Base-by-base conservation (phyloP, 2,888 invertebrate species). In the Aricia artaxerxes region DNA sequence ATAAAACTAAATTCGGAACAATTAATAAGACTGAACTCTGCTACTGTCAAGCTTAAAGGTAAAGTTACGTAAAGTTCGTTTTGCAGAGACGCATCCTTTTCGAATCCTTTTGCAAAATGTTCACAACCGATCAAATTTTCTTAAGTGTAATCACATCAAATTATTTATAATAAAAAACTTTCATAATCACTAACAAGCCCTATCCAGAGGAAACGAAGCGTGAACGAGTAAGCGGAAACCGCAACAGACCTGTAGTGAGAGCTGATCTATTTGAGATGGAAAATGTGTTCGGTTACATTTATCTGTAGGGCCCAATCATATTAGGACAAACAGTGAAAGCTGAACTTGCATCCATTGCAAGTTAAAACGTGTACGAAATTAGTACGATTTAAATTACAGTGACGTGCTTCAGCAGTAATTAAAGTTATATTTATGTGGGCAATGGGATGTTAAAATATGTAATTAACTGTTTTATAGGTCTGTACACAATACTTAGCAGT, bases 161-260 rank as follows among this genome's bases (percentile, higher is more conserved):
- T 61, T 7, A 61, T n/a, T 24, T 61, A 61, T 61, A 61, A 31
- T 24, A 64, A 24, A 9, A 24, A 75, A 49, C 24, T 75, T 44
- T 75, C 44, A 75, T 75, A 75, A 75, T 49, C 49, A 49, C 76
- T 76, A 76, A 57, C 53, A 35, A 76, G 76, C 53, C 76, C 73
- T 78, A 73, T 38, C 57, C 35, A 73, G 60, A 78, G 44, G 61
- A 78, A 78, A 16, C 73, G 73, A 78, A 78, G 78, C 78, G 38
- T 73, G 73, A 57, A 24, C 78, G n/a, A 44, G 73, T 73, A 73
- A 78, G 61, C 78, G 78, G 78, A 73, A 78, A 78, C 73, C 44
- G 78, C 73, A 73, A 78, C 5, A 35, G 73, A 73, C 69, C 49
- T 78, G 57, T 57, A 60, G 73, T 73, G 73, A 78, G 78, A 78